Percentiles rank a stretch among this genome's conserved stretches.
Evolutionary conservation across 2,888 invertebrate genomes (phyloP).

Genomic region (Rotaria macrura): DNA sequence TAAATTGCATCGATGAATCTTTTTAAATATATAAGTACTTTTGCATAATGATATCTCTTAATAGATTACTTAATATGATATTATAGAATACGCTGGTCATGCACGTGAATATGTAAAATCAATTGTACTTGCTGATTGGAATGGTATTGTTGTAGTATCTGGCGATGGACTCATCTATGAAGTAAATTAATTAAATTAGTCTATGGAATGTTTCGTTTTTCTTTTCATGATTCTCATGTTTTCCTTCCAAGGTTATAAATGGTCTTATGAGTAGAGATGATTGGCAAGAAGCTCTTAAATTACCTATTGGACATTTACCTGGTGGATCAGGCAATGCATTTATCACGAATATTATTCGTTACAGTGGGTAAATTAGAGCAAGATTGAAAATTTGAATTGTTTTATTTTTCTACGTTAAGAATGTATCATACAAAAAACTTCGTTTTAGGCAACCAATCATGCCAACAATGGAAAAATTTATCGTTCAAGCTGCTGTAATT

Average conservation of each 20-base stretch:
- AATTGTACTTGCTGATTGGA: neutral
- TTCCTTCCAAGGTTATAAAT: constrained; percentile 55
- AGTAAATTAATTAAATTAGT: constrained; percentile 38
- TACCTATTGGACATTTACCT: constrained; percentile 77
- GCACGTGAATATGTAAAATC: constrained; percentile 5
- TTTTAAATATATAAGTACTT: too few species aligned
- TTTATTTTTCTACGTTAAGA: too few species aligned
- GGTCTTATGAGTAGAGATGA: constrained; percentile 77
- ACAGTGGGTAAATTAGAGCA: constrained; percentile 16
- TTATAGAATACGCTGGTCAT: constrained; percentile 26
- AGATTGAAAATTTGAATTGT: too few species aligned
- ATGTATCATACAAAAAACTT: too few species aligned
- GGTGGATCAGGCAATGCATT: constrained; percentile 95
- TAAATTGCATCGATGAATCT: too few species aligned
- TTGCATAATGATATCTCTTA: neutral
- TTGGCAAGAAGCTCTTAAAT: constrained; percentile 66
- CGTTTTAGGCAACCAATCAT: neutral
- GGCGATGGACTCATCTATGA: constrained; percentile 54
- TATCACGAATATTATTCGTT: constrained; percentile 39
- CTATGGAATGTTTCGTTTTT: too few species aligned
- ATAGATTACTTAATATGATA: neutral
- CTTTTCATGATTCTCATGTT: too few species aligned
- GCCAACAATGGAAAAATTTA: constrained; percentile 22
- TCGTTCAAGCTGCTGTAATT: constrained; percentile 64
- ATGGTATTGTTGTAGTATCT: constrained; percentile 58